Evolutionary conservation across 1,140 invertebrate species (phyloP), one percentile per base, ranked within the genome.

Genomic region (Micrasema longulum): DNA sequence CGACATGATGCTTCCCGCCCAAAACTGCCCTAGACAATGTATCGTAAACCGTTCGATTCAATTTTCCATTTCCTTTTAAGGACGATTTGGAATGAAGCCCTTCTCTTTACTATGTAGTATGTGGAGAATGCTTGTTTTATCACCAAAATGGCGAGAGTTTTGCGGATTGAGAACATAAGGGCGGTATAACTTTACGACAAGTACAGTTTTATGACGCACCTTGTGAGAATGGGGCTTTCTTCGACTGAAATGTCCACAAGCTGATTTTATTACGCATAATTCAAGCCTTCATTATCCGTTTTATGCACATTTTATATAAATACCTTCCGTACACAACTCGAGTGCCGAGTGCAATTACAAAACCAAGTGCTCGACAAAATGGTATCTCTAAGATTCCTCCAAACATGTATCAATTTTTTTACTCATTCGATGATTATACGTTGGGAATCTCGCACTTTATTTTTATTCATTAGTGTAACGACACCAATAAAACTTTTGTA

Each of bases 171-270:
- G 55, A 60, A 60, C 55, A 60, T 60, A 60, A 60, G 55, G 55
- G 55, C 55, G 55, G 55, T 60, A 60, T 60, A 60, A 38, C 11
- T 60, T 60, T 60, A 60, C 55, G 55, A 60, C 55, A 60, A 60
- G 55, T 41, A 38, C 55, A 26, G 14, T 60, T 60, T 60, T 60
- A 60, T 38, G 55, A 38, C 55, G 20, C 55, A 60, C 55, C 55
- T 38, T 20, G 35, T 38, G 55, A 18, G 31, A 31, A 31, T 35
- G 55, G 35, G 31, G 0, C 55, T 60, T 60, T 60, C 55, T 60
- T 60, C 1, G 5, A 60, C 55, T 60, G 55, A 26, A 60, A 60
- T 60, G 55, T 60, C 18, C 35, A 60, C 55, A 18, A 60, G 31
- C 20, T 38, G 55, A n/a, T 41, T 60, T 38, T 38, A 53, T 53